Conservation (phyloP, 2,888 invertebrate species). For the Pegoplata infirma region DNA sequence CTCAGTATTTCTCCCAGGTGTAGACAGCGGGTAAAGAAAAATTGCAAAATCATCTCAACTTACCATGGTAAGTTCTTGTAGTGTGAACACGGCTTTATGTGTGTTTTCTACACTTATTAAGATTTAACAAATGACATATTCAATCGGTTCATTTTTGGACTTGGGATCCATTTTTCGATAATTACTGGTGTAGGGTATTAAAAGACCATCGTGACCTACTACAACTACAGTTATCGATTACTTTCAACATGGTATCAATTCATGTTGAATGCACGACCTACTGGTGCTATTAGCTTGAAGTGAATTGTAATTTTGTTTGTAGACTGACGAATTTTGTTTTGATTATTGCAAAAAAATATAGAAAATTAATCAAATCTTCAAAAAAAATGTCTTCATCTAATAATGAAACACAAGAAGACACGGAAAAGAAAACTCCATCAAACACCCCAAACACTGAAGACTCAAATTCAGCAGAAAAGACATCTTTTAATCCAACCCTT, state of each 20-base stretch:
- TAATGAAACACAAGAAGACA: slow-evolving; percentile 1
- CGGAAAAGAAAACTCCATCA: neutral
- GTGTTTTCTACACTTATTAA: no score
- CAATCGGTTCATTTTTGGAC: no score
- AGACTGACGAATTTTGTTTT: neutral
- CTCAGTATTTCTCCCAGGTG: no score
- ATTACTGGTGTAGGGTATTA: no score
- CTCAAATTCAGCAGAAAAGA: neutral
- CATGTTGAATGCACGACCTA: neutral
- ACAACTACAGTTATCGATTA: no score
- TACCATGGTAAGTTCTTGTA: no score
- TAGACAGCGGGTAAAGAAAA: no score
- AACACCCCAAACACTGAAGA: neutral
- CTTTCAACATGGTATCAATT: neutral
- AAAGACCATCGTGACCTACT: no score
- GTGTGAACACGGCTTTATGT: no score
- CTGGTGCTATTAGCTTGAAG: neutral
- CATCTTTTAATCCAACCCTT: slow-evolving; percentile 32
- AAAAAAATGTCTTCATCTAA: slow-evolving; percentile 36
- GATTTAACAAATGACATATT: no score
- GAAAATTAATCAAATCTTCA: neutral
- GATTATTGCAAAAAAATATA: neutral
- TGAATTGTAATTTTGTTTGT: neutral
- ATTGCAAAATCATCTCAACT: no score
- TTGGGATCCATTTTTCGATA: no score